Percentiles rank a stretch among this genome's conserved stretches.
These are phyloP conservation scores for Amiota minor DNA, from an alignment of 2,888 invertebrate species.

Conservation along the genomic window DNA sequence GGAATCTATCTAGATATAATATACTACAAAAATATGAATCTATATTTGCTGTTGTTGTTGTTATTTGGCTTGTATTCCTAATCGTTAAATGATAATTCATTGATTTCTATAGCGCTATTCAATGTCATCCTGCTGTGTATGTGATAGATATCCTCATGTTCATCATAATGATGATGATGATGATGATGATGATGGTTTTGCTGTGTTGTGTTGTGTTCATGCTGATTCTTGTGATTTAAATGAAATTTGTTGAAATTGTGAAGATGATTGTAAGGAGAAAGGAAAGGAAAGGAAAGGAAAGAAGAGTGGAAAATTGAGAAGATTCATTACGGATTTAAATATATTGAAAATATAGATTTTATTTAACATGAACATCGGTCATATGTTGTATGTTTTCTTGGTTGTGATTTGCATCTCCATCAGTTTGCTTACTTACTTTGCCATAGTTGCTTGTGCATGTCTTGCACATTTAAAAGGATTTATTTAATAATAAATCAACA, in stretches of 20 bases:
- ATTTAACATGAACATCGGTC: not conserved
- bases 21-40: too few relatives aligned
- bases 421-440: not conserved
- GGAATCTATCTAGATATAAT: not conserved
- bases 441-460: not conserved
- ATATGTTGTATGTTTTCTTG: not conserved
- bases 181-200: too few relatives aligned
- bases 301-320: not conserved
- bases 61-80: conserved; percentile 33
- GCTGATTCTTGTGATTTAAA: not conserved
- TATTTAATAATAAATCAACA: conserved; percentile 25
- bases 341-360: conserved; percentile 11
- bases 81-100: conserved; percentile 43
- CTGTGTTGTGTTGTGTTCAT: not conserved
- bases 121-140: not conserved
- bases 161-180: too few relatives aligned
- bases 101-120: conserved; percentile 29
- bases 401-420: not conserved
- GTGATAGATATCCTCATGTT: too few relatives aligned
- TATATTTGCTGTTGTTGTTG: not conserved
- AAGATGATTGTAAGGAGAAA: not conserved
- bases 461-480: conserved; percentile 24
- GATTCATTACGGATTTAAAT: not conserved
- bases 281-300: not conserved
- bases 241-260: too few relatives aligned